Percentiles rank a stretch among this genome's conserved stretches.
phyloP scores from a whole-genome alignment of 2,888 invertebrate genomes.

The Orthosia gothica region DNA sequence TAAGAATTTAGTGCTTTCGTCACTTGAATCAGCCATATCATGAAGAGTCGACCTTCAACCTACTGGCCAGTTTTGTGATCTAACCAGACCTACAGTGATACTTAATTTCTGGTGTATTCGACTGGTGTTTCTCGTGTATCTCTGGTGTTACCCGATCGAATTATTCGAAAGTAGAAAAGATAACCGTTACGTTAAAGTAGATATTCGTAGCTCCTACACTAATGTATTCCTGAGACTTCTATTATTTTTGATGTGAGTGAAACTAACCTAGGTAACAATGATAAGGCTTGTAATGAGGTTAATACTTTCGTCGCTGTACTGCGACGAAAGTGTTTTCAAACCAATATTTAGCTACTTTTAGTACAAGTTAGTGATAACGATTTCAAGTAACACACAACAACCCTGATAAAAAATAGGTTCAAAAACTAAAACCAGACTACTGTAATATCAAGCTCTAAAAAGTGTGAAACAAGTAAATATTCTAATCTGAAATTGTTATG shows the following conservation, averaged over 20 bases:
- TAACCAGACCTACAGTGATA: not conserved
- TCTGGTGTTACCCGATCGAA: not conserved
- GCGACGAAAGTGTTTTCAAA: not conserved
- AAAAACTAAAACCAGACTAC: too few species aligned
- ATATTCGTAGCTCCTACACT: not conserved
- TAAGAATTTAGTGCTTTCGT: not conserved
- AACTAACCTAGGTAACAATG: not conserved
- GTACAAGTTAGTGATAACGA: not conserved
- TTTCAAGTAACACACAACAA: not conserved
- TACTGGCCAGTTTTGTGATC: not conserved
- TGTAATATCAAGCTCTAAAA: too few species aligned
- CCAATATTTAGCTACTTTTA: not conserved
- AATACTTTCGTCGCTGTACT: not conserved
- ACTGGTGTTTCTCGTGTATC: not conserved
- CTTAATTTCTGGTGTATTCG: not conserved
- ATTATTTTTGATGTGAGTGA: not conserved
- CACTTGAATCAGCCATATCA: not conserved
- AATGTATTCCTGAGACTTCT: not conserved
- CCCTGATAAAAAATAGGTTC: not conserved
- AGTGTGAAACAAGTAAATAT: too few species aligned
- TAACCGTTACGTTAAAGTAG: not conserved
- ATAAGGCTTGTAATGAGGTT: slow-evolving; percentile 1
- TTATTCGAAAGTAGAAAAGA: not conserved
- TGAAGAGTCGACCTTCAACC: not conserved
- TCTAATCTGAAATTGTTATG: too few species aligned